phyloP scores from a whole-genome alignment of 1,140 invertebrate genomes.

The Tachypleus tridentatus region DNA sequence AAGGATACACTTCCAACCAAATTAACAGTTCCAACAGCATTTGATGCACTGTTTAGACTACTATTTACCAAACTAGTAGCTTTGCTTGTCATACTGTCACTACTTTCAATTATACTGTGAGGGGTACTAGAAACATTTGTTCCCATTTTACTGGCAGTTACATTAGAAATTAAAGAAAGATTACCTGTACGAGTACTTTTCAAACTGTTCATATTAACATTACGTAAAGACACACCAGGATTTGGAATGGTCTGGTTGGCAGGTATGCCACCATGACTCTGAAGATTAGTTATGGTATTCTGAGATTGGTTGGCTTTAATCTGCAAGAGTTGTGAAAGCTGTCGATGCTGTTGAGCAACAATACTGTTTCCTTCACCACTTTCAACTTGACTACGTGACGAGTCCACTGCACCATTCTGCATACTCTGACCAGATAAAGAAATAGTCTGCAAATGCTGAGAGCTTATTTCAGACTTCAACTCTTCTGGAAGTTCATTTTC shows the following conservation, averaged over 20 bases:
- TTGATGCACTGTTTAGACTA: too few relatives aligned
- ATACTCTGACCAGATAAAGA: background rate
- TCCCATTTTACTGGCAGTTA: too few relatives aligned
- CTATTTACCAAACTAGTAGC: too few relatives aligned
- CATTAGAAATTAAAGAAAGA: background rate
- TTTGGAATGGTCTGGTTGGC: background rate
- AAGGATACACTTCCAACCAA: too few relatives aligned
- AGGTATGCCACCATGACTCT: background rate
- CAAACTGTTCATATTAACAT: background rate
- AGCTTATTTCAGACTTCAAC: background rate
- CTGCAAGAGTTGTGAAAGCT: constrained; percentile 1
- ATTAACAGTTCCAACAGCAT: too few relatives aligned
- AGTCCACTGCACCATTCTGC: constrained; percentile 1
- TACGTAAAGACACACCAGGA: background rate
- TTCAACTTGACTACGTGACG: background rate
- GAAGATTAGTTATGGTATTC: too few relatives aligned
- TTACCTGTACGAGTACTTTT: background rate
- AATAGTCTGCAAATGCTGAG: background rate
- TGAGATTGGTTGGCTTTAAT: background rate
- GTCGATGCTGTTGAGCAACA: background rate
- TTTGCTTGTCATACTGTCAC: too few relatives aligned
- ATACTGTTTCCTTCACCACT: background rate
- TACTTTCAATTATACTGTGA: background rate
- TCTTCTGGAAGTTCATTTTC: background rate
- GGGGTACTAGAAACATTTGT: background rate